Evolutionary conservation across 2,113 vertebrate genomes (phyloP).

Genomic region (Mastomys coucha): DNA sequence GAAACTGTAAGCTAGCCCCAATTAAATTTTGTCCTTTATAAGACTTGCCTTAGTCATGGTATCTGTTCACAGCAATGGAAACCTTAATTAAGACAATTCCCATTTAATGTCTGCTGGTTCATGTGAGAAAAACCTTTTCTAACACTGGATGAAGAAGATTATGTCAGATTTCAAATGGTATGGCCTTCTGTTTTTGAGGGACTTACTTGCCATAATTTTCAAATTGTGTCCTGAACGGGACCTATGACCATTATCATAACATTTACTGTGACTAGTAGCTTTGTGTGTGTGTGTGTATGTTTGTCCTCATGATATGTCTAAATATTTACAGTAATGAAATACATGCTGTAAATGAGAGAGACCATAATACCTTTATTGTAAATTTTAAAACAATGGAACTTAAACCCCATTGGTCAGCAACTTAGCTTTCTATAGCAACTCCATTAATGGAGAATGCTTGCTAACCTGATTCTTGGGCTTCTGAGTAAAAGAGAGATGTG

Average conservation of each 20-base stretch:
- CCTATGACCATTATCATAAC: background rate
- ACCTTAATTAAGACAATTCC: too few relatives aligned
- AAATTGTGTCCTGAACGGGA: too few relatives aligned
- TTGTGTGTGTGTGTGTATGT: too few relatives aligned
- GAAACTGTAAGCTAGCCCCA: too few relatives aligned
- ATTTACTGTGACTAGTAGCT: background rate
- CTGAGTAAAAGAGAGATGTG: background rate
- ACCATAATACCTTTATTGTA: background rate
- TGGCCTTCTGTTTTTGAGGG: background rate
- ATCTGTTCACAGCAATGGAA: too few relatives aligned
- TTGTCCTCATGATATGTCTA: background rate
- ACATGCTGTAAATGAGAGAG: background rate
- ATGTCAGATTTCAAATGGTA: background rate
- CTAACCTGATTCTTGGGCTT: background rate
- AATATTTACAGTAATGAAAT: background rate
- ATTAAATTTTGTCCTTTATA: too few relatives aligned
- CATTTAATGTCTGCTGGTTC: background rate
- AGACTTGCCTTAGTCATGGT: too few relatives aligned
- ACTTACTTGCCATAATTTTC: background rate
- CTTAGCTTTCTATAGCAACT: background rate
- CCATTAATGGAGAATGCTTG: background rate
- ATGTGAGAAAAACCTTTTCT: background rate
- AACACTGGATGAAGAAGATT: background rate
- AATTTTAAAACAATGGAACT: background rate
- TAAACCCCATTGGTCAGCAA: background rate